These are phyloP conservation scores for Pampusana beccarii DNA, from an alignment of 2,113 vertebrate species.

Conservation along the genomic window DNA sequence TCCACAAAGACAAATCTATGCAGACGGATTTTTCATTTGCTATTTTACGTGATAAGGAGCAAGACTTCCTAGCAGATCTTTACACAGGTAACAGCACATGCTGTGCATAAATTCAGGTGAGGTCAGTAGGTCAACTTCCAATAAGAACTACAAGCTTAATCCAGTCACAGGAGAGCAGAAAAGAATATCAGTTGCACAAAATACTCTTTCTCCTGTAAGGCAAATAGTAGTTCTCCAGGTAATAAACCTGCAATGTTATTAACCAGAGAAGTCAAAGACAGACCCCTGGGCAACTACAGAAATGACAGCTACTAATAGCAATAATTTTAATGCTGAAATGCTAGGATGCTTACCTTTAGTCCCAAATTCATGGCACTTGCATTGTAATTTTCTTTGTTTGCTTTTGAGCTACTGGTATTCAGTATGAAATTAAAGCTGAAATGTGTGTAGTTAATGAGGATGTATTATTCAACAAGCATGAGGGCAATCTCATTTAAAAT, in stretches of 20 bases:
- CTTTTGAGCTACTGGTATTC: background rate
- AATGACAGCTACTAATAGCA: background rate
- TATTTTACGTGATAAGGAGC: background rate
- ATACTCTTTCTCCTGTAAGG: background rate
- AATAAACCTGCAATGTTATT: background rate
- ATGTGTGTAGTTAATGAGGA: background rate
- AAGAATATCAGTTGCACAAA: background rate
- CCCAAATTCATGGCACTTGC: background rate
- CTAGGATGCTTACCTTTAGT: background rate
- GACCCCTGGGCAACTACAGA: background rate
- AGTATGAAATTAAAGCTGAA: background rate
- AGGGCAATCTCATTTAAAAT: background rate
- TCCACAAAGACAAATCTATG: background rate
- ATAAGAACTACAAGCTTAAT: background rate
- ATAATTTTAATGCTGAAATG: background rate
- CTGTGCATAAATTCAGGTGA: background rate
- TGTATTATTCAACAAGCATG: background rate
- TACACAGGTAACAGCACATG: background rate
- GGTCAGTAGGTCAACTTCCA: background rate
- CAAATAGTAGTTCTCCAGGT: background rate
- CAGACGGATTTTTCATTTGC: background rate
- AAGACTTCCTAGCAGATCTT: background rate
- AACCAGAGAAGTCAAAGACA: background rate
- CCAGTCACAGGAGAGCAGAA: background rate
- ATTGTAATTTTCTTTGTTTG: background rate